Conservation (phyloP, 2,113 vertebrate species). For the Phaetusa simplex region DNA sequence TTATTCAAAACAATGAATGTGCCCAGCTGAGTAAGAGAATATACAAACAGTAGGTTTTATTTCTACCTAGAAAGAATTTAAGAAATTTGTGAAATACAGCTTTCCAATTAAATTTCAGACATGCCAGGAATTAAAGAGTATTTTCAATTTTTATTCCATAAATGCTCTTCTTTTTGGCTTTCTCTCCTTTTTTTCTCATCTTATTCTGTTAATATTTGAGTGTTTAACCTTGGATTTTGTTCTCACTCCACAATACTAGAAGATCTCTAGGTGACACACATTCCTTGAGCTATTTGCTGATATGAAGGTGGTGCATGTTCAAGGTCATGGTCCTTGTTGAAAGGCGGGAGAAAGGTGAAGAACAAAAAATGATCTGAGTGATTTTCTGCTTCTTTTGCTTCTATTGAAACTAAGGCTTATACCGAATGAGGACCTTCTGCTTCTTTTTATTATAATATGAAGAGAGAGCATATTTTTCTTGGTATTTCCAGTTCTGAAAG, state of each 20-base stretch:
- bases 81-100: background rate
- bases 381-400: background rate
- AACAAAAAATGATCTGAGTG: background rate
- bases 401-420: background rate
- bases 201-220: background rate
- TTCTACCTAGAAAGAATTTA: background rate
- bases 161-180: background rate
- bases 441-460: background rate
- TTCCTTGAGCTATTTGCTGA: background rate
- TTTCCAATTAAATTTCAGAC: background rate
- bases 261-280: background rate
- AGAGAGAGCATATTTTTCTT: background rate
- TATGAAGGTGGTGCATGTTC: background rate
- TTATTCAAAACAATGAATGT: background rate
- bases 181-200: background rate
- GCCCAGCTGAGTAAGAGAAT: background rate
- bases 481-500: background rate
- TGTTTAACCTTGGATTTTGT: slow-evolving; percentile 14
- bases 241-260: background rate
- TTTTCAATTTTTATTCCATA: background rate
- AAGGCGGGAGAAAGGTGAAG: background rate
- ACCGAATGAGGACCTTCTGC: background rate
- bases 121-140: background rate
- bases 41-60: background rate
- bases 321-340: background rate